These are phyloP conservation scores for Arbacia lixula DNA, from an alignment of 53 echinoderm and acorn worm genomes.

Conservation along the genomic window DNA sequence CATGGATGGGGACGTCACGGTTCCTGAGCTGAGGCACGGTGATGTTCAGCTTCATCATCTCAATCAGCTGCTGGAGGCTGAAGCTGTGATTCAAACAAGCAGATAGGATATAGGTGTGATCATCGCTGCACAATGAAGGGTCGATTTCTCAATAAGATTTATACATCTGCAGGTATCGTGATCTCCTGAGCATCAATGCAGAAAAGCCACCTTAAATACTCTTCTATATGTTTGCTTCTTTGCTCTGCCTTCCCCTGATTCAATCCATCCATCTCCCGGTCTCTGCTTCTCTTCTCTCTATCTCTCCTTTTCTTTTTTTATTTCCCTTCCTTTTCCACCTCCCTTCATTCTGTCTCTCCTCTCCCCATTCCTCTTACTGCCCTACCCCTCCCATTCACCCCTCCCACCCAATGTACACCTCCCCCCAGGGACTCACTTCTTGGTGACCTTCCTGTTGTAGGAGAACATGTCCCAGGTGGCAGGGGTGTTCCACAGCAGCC, in stretches of 20 bases:
- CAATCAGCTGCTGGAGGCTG: background rate
- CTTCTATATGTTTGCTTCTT: too few species aligned
- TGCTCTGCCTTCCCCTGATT: too few species aligned
- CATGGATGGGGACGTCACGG: conserved; percentile 32
- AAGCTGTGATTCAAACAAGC: background rate
- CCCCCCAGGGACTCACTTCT: conserved; percentile 49
- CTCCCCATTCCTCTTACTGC: background rate
- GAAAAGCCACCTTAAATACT: too few species aligned
- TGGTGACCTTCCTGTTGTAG: conserved; percentile 80
- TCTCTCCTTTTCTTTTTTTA: background rate
- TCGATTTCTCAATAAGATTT: background rate
- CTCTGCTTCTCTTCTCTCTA: too few species aligned
- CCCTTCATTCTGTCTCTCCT: background rate
- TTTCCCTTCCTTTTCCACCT: background rate
- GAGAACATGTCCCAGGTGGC: conserved; percentile 93
- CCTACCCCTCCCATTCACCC: background rate
- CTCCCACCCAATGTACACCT: background rate
- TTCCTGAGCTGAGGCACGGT: conserved; percentile 14
- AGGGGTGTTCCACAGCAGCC: conserved; percentile 91
- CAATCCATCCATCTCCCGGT: too few species aligned
- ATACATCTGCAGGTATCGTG: background rate
- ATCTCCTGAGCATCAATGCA: too few species aligned
- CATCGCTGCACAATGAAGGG: background rate
- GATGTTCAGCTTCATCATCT: conserved; percentile 11
- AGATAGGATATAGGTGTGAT: background rate